Base-by-base conservation (phyloP, 2,888 invertebrate genomes). In the Patella depressa region DNA sequence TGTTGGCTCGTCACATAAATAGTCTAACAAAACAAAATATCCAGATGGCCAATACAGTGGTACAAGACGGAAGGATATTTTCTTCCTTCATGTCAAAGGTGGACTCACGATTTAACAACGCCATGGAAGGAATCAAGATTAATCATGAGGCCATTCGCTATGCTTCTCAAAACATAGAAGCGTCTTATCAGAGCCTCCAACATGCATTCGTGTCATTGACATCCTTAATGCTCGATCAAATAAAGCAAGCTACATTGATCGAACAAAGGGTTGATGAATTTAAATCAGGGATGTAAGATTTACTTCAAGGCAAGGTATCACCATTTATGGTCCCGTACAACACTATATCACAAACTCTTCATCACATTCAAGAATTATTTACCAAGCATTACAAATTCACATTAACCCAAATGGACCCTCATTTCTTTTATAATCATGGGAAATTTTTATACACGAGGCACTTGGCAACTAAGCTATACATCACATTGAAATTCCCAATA, bases 401-500 rank as follows among this genome's bases (percentile, higher is more conserved):
- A 12, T 54, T 76, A n/a, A 45, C 29, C 14, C 24, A 72, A 4
- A 53, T 55, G 14, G 24, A 76, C 53, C 72, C 72, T n/a, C 17
- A 24, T 29, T 72, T 57, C 19, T 76, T 57, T n/a, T 72, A 76
- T 53, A 29, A 29, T 29, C 54, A 70, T 53, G 70, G 34, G 5
- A 75, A 75, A 17, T 65, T 76, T 65, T 11, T 76, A n/a, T 57
- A 53, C 11, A 24, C 45, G 12, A 9, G 76, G 19, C 59, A 72
- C 29, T 72, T 34, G 14, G 34, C 34, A 5, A 72, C 71, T 14
- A 57, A 57, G 12, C 15, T 76, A 17, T 76, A 76, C n/a, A 5
- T 72, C 34, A 72, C 76, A 34, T 15, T 76, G 11, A 57, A 59
- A 65, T 65, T 72, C 65, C 76, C 72, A 19, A 53, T 73, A 15